These are phyloP conservation scores for Eciton burchellii DNA, from an alignment of 1,140 invertebrate genomes.

Conservation along the genomic window DNA sequence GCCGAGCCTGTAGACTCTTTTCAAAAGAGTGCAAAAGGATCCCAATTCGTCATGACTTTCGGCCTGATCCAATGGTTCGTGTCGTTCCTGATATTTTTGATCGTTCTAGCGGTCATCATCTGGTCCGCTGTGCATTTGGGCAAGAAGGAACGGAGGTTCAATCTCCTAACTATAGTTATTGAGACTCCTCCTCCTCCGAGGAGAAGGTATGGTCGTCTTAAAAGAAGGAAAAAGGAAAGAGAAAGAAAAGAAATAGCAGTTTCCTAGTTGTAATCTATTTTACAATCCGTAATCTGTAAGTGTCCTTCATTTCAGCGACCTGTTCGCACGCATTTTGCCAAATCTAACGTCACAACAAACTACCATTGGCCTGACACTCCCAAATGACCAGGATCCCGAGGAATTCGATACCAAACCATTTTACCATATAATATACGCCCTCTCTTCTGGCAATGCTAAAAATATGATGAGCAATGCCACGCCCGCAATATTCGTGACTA, in stretches of 20 bases:
- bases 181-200: not conserved
- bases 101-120: constrained; percentile 23
- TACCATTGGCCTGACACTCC: not conserved
- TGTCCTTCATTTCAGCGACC: constrained; percentile 1
- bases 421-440: constrained; percentile 5
- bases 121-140: constrained; percentile 59
- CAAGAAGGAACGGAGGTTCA: constrained; percentile 80
- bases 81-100: constrained; percentile 42
- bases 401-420: not conserved
- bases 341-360: not conserved
- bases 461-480: not conserved
- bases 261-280: too few relatives aligned
- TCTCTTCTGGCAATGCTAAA: not conserved
- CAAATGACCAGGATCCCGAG: not conserved
- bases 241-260: not conserved
- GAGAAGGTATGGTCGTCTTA: not conserved
- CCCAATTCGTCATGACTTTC: constrained; percentile 44
- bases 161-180: not conserved
- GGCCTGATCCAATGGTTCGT: constrained; percentile 49
- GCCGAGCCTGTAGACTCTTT: not conserved
- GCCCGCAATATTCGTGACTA: not conserved
- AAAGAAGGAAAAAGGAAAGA: not conserved
- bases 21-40: not conserved
- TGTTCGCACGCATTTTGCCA: not conserved
- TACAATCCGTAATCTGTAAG: too few relatives aligned